Percentiles rank a stretch among this genome's conserved stretches.
Conservation (phyloP, 2,888 invertebrate genomes). For the Mythimna vitellina region DNA sequence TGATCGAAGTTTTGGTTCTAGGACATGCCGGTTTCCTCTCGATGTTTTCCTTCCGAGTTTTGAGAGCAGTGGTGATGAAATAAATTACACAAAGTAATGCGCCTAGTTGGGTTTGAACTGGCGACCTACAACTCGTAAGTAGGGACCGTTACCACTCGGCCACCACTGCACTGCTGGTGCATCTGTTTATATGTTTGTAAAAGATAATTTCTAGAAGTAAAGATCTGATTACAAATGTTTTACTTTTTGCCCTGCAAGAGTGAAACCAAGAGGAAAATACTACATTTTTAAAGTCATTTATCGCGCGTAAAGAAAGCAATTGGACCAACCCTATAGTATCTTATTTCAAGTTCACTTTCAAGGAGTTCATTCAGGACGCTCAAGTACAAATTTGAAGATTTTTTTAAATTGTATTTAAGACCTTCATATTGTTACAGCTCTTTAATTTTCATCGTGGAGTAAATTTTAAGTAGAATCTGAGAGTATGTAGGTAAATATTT, state of each 20-base stretch:
- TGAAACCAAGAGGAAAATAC: too few species aligned
- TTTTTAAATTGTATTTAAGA: slow-evolving; percentile 16
- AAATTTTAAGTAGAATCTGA: not conserved
- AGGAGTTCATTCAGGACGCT: slow-evolving; percentile 10
- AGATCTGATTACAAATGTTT: not conserved
- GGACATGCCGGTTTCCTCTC: too few species aligned
- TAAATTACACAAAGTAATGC: too few species aligned
- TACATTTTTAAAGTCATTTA: not conserved
- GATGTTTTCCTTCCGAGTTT: too few species aligned
- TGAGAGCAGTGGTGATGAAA: too few species aligned
- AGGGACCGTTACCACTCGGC: too few species aligned
- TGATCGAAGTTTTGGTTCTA: too few species aligned
- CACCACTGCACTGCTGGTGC: too few species aligned
- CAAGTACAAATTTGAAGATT: slow-evolving; percentile 14
- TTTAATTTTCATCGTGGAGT: slow-evolving; percentile 13
- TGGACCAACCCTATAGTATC: not conserved
- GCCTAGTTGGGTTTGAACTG: too few species aligned
- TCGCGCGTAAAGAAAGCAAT: not conserved
- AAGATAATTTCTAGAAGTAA: not conserved
- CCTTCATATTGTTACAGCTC: not conserved
- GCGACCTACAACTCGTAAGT: too few species aligned
- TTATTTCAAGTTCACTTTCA: slow-evolving; percentile 16
- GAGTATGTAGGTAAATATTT: not conserved
- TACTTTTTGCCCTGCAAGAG: too few species aligned
- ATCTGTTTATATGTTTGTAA: not conserved